Evolutionary conservation across 2,888 invertebrate species (phyloP).

Genomic region (Sarcophaga caerulescens): DNA sequence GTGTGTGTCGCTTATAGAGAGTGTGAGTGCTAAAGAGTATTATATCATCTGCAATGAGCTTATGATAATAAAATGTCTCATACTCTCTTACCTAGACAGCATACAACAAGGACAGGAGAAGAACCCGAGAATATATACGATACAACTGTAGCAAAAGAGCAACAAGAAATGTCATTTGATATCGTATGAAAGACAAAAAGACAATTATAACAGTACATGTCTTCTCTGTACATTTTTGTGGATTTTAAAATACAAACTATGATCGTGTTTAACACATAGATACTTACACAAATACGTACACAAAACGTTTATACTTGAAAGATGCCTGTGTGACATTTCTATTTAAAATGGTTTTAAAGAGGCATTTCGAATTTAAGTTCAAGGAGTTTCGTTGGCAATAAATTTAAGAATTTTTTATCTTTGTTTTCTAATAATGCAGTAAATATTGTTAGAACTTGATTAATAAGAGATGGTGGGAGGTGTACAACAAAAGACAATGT

Average conservation of each 20-base stretch:
- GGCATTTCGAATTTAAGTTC: constrained; percentile 1
- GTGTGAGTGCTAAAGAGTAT: constrained; percentile 37
- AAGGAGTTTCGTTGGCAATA: neutral
- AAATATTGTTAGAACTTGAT: too few species aligned
- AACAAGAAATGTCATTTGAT: constrained; percentile 46
- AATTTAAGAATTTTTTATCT: neutral
- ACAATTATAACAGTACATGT: constrained; percentile 55
- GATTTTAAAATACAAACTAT: constrained; percentile 24
- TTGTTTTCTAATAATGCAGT: neutral
- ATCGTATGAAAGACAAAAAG: constrained; percentile 50
- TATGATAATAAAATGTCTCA: constrained; percentile 61
- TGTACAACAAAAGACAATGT: too few species aligned
- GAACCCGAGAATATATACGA: neutral
- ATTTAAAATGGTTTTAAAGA: neutral
- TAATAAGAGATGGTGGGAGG: too few species aligned
- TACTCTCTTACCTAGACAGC: neutral
- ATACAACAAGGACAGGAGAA: neutral
- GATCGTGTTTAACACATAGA: constrained; percentile 3
- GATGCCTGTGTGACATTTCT: neutral
- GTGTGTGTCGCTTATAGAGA: neutral
- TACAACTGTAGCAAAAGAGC: neutral
- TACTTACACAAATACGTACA: neutral
- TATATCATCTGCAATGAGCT: constrained; percentile 59
- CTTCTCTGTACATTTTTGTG: constrained; percentile 17
- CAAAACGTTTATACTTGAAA: neutral